These are phyloP conservation scores for Rhinichthys klamathensis DNA, from an alignment of 2,113 vertebrate genomes.

Conservation along the genomic window DNA sequence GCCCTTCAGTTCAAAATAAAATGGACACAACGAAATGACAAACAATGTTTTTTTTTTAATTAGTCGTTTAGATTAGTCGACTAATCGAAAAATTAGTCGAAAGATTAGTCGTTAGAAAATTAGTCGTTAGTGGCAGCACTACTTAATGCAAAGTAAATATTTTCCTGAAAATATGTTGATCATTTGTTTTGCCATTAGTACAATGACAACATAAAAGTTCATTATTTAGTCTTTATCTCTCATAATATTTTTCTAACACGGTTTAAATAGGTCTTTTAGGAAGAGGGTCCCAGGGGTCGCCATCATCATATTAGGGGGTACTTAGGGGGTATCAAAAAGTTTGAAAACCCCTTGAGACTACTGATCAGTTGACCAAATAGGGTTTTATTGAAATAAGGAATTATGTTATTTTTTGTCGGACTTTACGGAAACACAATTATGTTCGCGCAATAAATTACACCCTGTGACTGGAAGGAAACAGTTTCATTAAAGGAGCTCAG, in stretches of 20 bases:
- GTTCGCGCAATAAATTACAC: neutral
- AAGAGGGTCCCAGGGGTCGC: neutral
- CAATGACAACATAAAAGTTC: neutral
- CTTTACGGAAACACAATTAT: neutral
- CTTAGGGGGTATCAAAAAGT: neutral
- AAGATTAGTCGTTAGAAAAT: too few relatives aligned
- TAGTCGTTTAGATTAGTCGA: too few relatives aligned
- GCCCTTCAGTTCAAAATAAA: too few relatives aligned
- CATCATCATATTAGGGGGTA: neutral
- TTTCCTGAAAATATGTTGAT: too few relatives aligned
- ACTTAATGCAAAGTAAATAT: too few relatives aligned
- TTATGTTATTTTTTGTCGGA: neutral
- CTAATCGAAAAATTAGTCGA: too few relatives aligned
- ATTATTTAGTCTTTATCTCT: neutral
- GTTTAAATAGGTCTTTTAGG: neutral
- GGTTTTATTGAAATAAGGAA: neutral
- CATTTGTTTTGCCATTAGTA: neutral
- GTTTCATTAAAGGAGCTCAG: constrained; percentile 24
- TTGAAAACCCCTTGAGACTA: neutral
- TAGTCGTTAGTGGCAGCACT: too few relatives aligned
- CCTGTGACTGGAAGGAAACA: neutral
- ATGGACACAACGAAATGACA: too few relatives aligned
- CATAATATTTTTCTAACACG: neutral
- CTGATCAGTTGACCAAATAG: neutral
- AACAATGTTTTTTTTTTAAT: too few relatives aligned